A percentile compares a stretch with the other conserved stretches of the same genome.
Evolutionary conservation across 2,797 vertebrate genomes (phyloP).

Genomic region (Acipenser transmontanus): DNA sequence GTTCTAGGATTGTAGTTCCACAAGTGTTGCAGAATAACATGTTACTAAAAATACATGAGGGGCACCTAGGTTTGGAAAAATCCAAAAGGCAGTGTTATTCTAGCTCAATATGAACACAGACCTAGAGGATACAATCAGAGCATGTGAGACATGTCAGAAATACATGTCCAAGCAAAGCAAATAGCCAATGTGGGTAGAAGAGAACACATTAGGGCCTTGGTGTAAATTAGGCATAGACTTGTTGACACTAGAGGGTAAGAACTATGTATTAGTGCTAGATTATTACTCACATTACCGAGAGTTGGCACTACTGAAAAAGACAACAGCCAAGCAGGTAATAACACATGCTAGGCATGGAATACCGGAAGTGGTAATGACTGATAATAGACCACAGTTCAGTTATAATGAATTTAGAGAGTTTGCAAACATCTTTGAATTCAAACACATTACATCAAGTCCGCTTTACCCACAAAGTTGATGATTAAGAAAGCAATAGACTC

Average conservation of each 20-base stretch:
- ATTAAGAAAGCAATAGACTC: background rate
- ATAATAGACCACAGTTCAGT: slow-evolving; percentile 1
- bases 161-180: slow-evolving; percentile 11
- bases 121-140: background rate
- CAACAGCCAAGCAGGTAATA: background rate
- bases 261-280: slow-evolving; percentile 14
- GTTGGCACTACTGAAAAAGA: slow-evolving; percentile 3
- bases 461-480: background rate
- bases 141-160: slow-evolving; percentile 18
- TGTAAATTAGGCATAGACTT: slow-evolving; percentile 10
- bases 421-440: background rate
- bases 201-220: slow-evolving; percentile 11
- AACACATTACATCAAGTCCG: background rate
- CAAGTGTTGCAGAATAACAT: background rate
- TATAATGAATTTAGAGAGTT: background rate
- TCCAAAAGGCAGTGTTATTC: slow-evolving; percentile 1
- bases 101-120: slow-evolving; percentile 9
- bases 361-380: background rate
- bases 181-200: slow-evolving; percentile 3
- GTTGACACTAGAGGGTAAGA: slow-evolving; percentile 11
- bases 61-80: background rate
- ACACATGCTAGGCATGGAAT: too few species aligned
- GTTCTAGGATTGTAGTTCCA: background rate
- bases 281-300: slow-evolving; percentile 17
- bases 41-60: background rate